Evolutionary conservation across 2,888 invertebrate genomes (phyloP), one percentile per base, ranked within the genome.

Genomic region (Ennomos erosarius): DNA sequence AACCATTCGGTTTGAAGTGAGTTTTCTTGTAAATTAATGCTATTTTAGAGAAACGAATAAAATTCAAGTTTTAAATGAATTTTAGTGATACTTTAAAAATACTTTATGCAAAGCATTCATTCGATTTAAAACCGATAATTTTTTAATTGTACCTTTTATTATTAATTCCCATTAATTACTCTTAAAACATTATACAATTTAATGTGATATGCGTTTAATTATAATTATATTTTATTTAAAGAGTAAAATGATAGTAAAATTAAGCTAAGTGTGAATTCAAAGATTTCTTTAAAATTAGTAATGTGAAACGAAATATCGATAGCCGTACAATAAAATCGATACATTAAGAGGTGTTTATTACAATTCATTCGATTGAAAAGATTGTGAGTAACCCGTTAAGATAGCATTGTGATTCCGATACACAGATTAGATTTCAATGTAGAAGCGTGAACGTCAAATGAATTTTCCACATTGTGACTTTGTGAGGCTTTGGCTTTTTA

Each of bases 401-500:
- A 74, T 75, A 52, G 55, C 51, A 75, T 71, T 68, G 59, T 62
- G 62, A 59, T 68, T 59, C 64, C 34, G 73, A 76, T 73, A 68
- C 26, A 69, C 55, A 75, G 71, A 74, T 76, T 65, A 72, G 70
- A 72, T 75, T 66, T 70, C 65, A 66, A 68, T 60, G 56, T 62
- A 58, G 65, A 73, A 64, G 71, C 75, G 75, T 75, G 66, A 71
- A 73, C 63, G 59, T 71, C 67, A 71, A 71, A 75, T 75, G 70
- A 75, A 69, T 62, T 71, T 65, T 52, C 54, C 64, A 64, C 60
- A 69, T 71, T 73, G 60, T 67, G 55, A 52, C 74, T 71, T 68
- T 67, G 69, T 63, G 50, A 47, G n/a, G 39, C 50, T 51, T 57
- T 65, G 60, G 65, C 62, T 64, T 62, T 26, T 26, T 3, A 26